Evolutionary conservation across 2,113 vertebrate genomes (phyloP).

Genomic region (Addax nasomaculatus): DNA sequence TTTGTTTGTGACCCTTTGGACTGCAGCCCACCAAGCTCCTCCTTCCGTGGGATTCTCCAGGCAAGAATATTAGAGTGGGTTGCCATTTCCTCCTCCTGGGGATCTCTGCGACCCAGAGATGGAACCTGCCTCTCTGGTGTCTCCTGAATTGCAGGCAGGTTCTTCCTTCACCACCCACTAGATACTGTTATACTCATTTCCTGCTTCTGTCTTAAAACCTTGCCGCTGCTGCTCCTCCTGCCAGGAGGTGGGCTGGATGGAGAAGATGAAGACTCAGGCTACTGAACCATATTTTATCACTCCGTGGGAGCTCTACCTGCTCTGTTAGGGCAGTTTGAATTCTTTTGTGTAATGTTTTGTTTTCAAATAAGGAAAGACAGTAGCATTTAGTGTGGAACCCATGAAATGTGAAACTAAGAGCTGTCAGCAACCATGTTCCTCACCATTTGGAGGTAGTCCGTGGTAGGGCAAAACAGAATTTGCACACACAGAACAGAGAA

Average conservation of each 20-base stretch:
- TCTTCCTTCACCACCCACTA: not conserved
- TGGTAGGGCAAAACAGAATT: not conserved
- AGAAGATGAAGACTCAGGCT: not conserved
- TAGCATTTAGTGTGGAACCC: not conserved
- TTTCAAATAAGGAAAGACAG: not conserved
- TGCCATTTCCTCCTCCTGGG: not conserved
- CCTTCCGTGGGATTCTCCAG: not conserved
- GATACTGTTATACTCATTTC: not conserved
- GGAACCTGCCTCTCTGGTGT: not conserved
- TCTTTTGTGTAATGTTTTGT: not conserved
- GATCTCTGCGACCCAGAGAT: not conserved
- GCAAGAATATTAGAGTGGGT: not conserved
- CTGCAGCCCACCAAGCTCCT: not conserved
- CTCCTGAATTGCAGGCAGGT: not conserved
- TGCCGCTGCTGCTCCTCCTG: not conserved
- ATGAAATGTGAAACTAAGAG: not conserved
- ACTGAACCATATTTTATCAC: not conserved
- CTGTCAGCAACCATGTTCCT: not conserved
- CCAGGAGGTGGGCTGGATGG: not conserved
- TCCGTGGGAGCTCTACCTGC: not conserved
- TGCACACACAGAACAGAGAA: not conserved
- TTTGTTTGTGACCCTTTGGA: not conserved
- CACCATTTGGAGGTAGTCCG: not conserved
- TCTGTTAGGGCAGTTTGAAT: not conserved
- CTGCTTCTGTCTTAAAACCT: not conserved